phyloP scores from a whole-genome alignment of 2,113 vertebrate genomes.

The Tragelaphus imberbis region DNA sequence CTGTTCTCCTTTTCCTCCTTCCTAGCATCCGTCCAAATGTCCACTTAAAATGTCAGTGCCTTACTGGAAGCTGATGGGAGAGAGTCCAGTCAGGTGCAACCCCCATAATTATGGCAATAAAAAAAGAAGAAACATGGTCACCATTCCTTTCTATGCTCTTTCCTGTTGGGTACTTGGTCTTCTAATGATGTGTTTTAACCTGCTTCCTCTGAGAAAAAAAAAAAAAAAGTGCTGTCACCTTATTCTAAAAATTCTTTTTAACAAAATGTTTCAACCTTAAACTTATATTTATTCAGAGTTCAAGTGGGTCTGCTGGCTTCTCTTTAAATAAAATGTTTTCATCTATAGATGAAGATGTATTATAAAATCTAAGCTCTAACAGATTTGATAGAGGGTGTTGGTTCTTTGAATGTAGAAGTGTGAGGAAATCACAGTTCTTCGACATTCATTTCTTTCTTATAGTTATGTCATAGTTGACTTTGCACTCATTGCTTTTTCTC shows the following conservation, averaged over 20 bases:
- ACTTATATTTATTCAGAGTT: not conserved
- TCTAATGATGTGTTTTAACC: conserved; percentile 4
- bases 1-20: not conserved
- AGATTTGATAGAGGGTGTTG: not conserved
- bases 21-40: not conserved
- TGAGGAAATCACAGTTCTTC: not conserved
- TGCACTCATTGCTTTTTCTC: not conserved
- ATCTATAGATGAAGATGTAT: not conserved
- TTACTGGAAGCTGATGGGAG: not conserved
- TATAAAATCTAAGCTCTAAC: not conserved
- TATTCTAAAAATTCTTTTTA: not conserved
- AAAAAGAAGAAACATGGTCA: not conserved
- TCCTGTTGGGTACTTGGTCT: not conserved
- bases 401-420: not conserved
- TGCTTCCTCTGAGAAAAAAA: not conserved
- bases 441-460: not conserved
- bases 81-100: not conserved
- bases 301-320: not conserved
- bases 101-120: not conserved
- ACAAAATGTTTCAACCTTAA: not conserved
- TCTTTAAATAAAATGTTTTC: not conserved
- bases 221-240: not conserved
- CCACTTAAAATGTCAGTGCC: not conserved
- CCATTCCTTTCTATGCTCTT: not conserved
- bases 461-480: not conserved